phyloP scores from a whole-genome alignment of 2,888 invertebrate species.

The Aproaerema taeniolella region DNA sequence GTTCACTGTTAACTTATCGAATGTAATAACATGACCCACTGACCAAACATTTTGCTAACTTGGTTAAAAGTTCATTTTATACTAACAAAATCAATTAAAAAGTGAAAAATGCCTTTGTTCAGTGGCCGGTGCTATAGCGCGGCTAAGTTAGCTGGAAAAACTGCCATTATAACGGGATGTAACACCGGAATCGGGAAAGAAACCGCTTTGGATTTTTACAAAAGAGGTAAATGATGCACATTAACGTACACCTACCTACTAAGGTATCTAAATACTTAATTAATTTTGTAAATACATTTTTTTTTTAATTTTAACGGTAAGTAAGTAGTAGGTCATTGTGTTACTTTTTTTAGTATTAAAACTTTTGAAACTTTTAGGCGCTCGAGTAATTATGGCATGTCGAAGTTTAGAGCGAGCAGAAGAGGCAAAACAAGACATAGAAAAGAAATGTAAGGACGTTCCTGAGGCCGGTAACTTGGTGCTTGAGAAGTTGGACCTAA shows the following conservation, averaged over 20 bases:
- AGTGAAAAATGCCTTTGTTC: conserved; percentile 37
- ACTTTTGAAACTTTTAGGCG: too few relatives aligned
- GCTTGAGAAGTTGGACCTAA: conserved; percentile 76
- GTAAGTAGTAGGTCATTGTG: too few relatives aligned
- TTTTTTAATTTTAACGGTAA: background rate
- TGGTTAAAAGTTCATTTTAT: too few relatives aligned
- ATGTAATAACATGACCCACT: too few relatives aligned
- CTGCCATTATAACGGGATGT: conserved; percentile 67
- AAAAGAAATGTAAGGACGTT: conserved; percentile 48
- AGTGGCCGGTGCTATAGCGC: conserved; percentile 57
- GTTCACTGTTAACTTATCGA: too few relatives aligned
- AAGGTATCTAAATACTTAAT: background rate
- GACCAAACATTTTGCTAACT: too few relatives aligned
- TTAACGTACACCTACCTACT: too few relatives aligned
- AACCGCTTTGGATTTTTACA: conserved; percentile 65
- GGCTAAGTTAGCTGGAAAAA: conserved; percentile 65
- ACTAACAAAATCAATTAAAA: too few relatives aligned
- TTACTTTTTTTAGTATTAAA: background rate
- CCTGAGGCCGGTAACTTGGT: conserved; percentile 65
- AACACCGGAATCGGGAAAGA: conserved; percentile 69
- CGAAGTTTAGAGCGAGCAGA: conserved; percentile 72
- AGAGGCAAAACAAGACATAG: conserved; percentile 75
- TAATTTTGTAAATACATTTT: background rate
- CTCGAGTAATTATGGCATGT: conserved; percentile 76
- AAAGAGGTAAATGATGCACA: conserved; percentile 59